These are phyloP conservation scores for Sterna hirundo DNA, from an alignment of 2,113 vertebrate species.

Conservation along the genomic window DNA sequence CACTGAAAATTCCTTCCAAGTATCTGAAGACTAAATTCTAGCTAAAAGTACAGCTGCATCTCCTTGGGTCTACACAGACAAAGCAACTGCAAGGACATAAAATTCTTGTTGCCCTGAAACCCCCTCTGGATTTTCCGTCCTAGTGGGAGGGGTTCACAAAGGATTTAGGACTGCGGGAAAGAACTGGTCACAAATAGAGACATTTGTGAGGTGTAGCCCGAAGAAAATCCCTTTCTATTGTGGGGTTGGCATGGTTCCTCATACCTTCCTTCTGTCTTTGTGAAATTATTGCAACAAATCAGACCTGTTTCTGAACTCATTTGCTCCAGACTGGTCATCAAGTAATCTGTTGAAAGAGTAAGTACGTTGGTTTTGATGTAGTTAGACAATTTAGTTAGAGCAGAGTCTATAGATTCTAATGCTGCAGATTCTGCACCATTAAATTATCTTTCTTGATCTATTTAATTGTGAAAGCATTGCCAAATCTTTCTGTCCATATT, in stretches of 20 bases:
- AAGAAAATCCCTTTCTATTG: not conserved
- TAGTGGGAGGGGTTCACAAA: not conserved
- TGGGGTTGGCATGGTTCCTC: not conserved
- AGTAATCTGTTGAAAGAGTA: not conserved
- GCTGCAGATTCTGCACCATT: not conserved
- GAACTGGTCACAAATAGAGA: not conserved
- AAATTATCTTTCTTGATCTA: not conserved
- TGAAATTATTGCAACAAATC: not conserved
- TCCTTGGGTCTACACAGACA: not conserved
- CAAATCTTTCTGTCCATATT: not conserved
- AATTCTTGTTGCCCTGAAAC: not conserved
- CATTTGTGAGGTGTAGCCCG: not conserved
- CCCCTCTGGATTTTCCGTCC: not conserved
- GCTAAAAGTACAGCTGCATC: not conserved
- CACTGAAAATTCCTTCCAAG: constrained; percentile 1
- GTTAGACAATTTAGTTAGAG: not conserved
- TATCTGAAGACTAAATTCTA: not conserved
- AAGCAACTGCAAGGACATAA: not conserved
- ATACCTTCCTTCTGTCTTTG: not conserved
- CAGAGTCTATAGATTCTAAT: not conserved
- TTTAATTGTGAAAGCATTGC: not conserved
- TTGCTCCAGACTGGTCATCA: not conserved
- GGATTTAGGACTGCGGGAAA: not conserved
- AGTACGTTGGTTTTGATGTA: not conserved
- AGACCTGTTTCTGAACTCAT: not conserved